Percentiles rank a stretch among this genome's conserved stretches.
Conservation (phyloP, 2,113 vertebrate species). For the Clarias magur region DNA sequence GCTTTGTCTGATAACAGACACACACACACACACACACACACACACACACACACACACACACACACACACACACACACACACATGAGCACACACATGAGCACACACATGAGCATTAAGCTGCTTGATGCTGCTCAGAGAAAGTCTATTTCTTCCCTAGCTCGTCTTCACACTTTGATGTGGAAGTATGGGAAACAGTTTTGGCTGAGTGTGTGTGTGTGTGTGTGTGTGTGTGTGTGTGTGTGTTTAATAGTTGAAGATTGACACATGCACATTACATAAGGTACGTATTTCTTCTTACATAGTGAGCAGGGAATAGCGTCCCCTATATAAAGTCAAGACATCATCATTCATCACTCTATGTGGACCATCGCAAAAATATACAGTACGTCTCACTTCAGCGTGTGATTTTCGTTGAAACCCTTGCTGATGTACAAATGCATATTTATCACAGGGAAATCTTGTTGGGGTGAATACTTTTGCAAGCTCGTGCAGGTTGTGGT, state of each 20-base stretch:
- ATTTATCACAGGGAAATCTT: no score
- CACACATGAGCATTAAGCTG: slow-evolving; percentile 50
- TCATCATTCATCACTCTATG: no score
- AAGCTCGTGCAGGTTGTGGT: background rate
- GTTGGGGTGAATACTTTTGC: background rate
- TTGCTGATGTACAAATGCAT: no score
- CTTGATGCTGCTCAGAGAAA: slow-evolving; percentile 41
- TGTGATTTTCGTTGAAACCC: no score
- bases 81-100: background rate
- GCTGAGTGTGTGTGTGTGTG: slow-evolving; percentile 37
- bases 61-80: background rate
- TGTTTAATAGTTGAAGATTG: background rate
- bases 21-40: slow-evolving; percentile 3
- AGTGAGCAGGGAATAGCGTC: background rate
- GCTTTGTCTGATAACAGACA: slow-evolving; percentile 62
- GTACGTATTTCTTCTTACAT: background rate
- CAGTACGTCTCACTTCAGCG: no score
- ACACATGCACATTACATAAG: background rate
- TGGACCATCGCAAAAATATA: background rate
- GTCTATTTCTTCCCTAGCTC: slow-evolving; percentile 19
- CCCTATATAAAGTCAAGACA: no score
- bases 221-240: slow-evolving; percentile 13
- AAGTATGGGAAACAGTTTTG: slow-evolving; percentile 53
- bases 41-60: slow-evolving; percentile 44
- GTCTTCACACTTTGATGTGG: slow-evolving; percentile 50